Conservation (phyloP, 2,888 invertebrate species). For the Lysandra coridon region DNA sequence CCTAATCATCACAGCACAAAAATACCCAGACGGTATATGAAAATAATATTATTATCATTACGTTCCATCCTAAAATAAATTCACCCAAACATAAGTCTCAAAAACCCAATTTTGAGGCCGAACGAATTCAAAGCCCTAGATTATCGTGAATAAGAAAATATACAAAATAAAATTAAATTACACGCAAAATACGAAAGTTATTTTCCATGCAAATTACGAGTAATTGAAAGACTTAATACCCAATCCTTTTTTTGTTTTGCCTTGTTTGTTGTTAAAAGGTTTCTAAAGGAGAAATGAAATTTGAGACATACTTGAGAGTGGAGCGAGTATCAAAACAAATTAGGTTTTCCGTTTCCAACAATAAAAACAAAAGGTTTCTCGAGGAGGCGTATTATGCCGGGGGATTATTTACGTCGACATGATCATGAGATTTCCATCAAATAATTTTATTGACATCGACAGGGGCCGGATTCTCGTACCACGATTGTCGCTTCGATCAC, state of each 20-base stretch:
- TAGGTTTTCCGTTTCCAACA: slow-evolving; percentile 14
- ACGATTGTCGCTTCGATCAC: too few species aligned
- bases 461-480: neutral
- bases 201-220: slow-evolving; percentile 13
- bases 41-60: neutral
- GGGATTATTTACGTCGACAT: neutral
- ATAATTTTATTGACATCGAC: neutral
- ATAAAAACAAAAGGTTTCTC: slow-evolving; percentile 12
- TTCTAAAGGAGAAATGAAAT: slow-evolving; percentile 26
- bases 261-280: slow-evolving; percentile 15
- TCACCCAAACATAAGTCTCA: neutral
- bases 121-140: neutral
- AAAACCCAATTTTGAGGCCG: neutral
- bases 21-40: neutral
- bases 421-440: neutral
- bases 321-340: slow-evolving; percentile 17
- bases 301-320: slow-evolving; percentile 20
- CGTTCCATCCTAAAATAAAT: neutral
- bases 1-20: neutral
- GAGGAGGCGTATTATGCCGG: neutral
- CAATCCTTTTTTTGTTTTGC: slow-evolving; percentile 20
- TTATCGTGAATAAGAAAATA: neutral
- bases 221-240: slow-evolving; percentile 19
- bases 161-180: slow-evolving; percentile 11
- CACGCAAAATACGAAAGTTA: slow-evolving; percentile 1